Evolutionary conservation across 2,113 vertebrate genomes (phyloP), one percentile per base, ranked within the genome.

Genomic region (Phalacrocorax aristotelis): DNA sequence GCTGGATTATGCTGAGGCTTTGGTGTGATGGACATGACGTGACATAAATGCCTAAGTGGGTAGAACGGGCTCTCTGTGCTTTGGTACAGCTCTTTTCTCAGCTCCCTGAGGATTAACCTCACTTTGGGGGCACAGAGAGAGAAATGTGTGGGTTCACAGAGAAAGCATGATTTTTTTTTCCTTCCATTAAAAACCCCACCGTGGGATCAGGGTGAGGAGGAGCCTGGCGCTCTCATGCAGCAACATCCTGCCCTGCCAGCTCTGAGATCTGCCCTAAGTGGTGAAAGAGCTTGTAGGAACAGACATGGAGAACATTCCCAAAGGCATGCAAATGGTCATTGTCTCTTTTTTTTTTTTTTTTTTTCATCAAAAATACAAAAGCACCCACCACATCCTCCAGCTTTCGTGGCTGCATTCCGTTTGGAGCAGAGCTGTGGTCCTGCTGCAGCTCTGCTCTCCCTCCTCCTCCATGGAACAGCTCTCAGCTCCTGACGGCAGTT

Each of bases 321-420:
- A 83, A 97, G 76, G 92, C 98, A 97, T 97, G 98, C 97, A 96
- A 92, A 91, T 90, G 81, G 91, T 95, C 87, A 68, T 90, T 80
- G 84, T 92, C 87, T 94, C 68, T 96, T 78, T 91, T 85, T 92
- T 71, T 49, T 60, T 76, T 38, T 38, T 38, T 60, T 60, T 89
- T 86, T 89, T 74, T 95, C 82, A 89, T 97, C 94, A 95, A 98
- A 98, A 98, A 93, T 97, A 97, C 94, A 98, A 98, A 98, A 98
- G 96, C 94, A 94, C 89, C 94, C 94, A 88, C 93, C 89, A 61
- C 75, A 36, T 87, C 38, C 32, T 34, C 42, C 40, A 13, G 81
- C 87, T 86, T 27, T 42, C 44, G 62, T 9, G 9, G 86, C 92
- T 75, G 88, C 10, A 7, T 29, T 48, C 11, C 13, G 4, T 7